A percentile compares a stretch with the other conserved stretches of the same genome.
Evolutionary conservation across 2,113 vertebrate species (phyloP).

Genomic region (Coptodon rendalli): DNA sequence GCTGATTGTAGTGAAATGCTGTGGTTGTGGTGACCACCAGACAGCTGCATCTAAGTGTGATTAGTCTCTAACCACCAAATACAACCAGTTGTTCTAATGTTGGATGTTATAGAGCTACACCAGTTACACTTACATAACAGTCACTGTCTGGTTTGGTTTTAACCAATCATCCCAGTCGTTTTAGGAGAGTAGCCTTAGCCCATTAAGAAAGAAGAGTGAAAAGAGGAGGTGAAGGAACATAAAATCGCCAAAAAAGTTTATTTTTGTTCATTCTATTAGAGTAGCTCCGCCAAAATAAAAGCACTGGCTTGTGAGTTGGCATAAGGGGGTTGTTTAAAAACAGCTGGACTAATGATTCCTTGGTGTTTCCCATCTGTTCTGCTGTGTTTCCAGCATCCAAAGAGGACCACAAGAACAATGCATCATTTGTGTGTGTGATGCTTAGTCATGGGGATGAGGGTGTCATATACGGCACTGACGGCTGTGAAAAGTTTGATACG

Average conservation of each 20-base stretch:
- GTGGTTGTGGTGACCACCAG: neutral
- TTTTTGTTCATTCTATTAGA: neutral
- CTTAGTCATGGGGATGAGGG: constrained; percentile 91
- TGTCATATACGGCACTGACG: constrained; percentile 82
- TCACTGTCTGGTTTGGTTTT: neutral
- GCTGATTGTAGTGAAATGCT: neutral
- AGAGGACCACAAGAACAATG: constrained; percentile 81
- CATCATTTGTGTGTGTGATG: constrained; percentile 85
- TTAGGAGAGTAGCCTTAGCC: neutral
- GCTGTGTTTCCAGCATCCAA: constrained; percentile 65
- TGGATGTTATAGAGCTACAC: neutral
- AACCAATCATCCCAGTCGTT: neutral
- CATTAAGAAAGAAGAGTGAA: neutral
- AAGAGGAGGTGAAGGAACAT: neutral
- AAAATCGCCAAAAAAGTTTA: neutral
- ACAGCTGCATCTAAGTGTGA: neutral
- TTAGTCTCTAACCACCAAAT: neutral
- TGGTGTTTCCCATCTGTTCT: neutral
- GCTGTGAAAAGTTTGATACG: constrained; percentile 63
- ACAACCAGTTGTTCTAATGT: neutral
- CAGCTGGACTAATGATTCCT: neutral
- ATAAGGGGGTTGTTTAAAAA: neutral
- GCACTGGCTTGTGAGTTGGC: neutral
- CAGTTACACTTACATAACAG: neutral
- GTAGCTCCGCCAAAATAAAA: neutral